phyloP scores from a whole-genome alignment of 2,888 invertebrate species.

The Monoplex corrugatus region DNA sequence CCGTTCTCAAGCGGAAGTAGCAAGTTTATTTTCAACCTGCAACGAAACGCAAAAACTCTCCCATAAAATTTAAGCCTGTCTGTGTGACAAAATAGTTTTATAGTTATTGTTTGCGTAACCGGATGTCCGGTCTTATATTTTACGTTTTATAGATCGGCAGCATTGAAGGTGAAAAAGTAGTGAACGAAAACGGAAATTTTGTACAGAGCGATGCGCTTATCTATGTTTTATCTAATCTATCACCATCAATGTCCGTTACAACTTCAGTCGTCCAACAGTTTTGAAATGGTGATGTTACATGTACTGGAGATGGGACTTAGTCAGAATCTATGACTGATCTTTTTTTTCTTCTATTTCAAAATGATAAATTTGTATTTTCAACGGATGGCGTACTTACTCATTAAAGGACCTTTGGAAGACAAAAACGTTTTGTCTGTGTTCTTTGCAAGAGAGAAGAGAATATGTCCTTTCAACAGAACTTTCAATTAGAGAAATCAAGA shows the following conservation, averaged over 20 bases:
- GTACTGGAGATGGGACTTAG: slow-evolving; percentile 30
- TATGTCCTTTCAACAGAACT: neutral
- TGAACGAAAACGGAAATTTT: too few species aligned
- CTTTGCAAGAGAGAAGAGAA: slow-evolving; percentile 2
- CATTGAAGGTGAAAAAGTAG: too few species aligned
- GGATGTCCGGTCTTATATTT: too few species aligned
- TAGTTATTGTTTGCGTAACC: too few species aligned
- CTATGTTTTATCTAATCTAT: neutral
- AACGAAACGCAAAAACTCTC: too few species aligned
- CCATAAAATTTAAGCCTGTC: too few species aligned
- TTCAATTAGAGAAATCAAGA: too few species aligned
- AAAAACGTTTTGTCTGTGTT: neutral
- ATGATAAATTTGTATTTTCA: neutral
- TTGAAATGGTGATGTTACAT: slow-evolving; percentile 19
- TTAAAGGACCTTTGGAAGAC: slow-evolving; percentile 21
- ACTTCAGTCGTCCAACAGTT: slow-evolving; percentile 40
- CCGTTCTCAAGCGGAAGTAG: too few species aligned
- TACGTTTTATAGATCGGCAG: too few species aligned
- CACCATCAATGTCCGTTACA: neutral
- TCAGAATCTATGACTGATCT: neutral
- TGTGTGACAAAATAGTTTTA: too few species aligned
- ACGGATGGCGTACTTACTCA: neutral
- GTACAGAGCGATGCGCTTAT: neutral
- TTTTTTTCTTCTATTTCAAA: neutral
- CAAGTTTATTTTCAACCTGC: too few species aligned